Conservation (phyloP, 2,113 vertebrate species). For the Microcebus murinus region DNA sequence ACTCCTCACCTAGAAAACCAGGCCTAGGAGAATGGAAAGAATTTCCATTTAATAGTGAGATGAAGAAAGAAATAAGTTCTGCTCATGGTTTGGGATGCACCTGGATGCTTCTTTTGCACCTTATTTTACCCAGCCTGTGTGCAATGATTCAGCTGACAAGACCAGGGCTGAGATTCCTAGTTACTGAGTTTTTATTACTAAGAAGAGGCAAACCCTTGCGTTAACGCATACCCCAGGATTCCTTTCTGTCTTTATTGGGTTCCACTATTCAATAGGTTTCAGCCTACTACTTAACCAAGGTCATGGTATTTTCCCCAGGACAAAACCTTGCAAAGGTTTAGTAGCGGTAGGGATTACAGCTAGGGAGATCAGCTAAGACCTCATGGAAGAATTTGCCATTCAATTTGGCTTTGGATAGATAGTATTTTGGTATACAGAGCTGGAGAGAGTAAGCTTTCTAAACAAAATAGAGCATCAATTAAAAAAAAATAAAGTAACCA, state of each 20-base stretch:
- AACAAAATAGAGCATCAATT: neutral
- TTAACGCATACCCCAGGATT: neutral
- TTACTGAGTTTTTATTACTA: neutral
- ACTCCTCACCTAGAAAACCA: neutral
- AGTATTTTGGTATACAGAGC: neutral
- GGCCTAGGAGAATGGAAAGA: neutral
- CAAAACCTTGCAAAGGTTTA: neutral
- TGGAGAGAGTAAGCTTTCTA: neutral
- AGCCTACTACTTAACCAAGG: neutral
- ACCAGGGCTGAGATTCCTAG: neutral
- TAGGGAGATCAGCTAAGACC: neutral
- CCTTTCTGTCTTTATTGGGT: neutral
- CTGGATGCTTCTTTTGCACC: neutral
- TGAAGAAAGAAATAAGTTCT: neutral
- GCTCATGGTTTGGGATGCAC: neutral
- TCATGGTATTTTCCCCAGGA: neutral
- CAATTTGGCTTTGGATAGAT: neutral
- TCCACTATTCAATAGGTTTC: neutral
- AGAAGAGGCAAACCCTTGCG: neutral
- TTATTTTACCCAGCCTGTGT: neutral
- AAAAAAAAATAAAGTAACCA: neutral
- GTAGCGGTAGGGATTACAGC: neutral
- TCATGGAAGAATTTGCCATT: neutral
- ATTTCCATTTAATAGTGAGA: neutral
- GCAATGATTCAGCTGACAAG: neutral